These are phyloP conservation scores for Hofmannophila pseudospretella DNA, from an alignment of 2,888 invertebrate species.

Conservation along the genomic window DNA sequence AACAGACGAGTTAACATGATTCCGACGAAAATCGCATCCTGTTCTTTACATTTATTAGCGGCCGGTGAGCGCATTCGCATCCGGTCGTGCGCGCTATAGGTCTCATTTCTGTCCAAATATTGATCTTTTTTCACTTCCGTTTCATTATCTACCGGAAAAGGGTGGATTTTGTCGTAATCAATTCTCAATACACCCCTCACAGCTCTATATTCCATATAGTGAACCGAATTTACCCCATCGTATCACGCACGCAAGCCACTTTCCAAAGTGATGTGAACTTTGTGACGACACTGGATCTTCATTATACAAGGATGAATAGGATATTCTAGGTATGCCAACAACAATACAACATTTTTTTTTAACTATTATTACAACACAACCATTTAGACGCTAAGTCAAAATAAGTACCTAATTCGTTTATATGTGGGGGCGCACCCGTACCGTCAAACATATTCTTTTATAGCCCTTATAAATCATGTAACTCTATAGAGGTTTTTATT, in stretches of 20 bases:
- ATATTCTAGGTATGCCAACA: too few species aligned
- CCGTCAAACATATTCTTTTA: constrained; percentile 10
- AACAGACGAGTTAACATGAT: constrained; percentile 63
- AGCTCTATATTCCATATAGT: constrained; percentile 44
- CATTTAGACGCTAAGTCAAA: too few species aligned
- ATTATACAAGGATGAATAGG: too few species aligned
- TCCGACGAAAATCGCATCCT: constrained; percentile 70
- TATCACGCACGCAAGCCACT: too few species aligned
- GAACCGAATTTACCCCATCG: too few species aligned
- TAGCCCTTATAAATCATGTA: constrained; percentile 34
- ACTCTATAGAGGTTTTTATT: constrained; percentile 37
- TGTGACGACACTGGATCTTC: too few species aligned
- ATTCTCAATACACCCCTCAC: constrained; percentile 34
- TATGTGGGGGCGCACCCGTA: too few species aligned
- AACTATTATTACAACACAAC: too few species aligned
- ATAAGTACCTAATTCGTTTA: too few species aligned
- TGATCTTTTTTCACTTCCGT: constrained; percentile 70
- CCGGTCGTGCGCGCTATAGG: constrained; percentile 58
- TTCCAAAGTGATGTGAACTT: too few species aligned
- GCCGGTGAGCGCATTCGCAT: constrained; percentile 54
- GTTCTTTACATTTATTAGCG: constrained; percentile 65
- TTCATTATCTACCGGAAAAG: constrained; percentile 51
- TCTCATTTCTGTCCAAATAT: constrained; percentile 74
- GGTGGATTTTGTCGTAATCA: constrained; percentile 53
- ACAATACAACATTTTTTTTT: too few species aligned